Percentiles rank a stretch among this genome's conserved stretches.
phyloP scores from a whole-genome alignment of 2,888 invertebrate species.

The Venusia cambrica region DNA sequence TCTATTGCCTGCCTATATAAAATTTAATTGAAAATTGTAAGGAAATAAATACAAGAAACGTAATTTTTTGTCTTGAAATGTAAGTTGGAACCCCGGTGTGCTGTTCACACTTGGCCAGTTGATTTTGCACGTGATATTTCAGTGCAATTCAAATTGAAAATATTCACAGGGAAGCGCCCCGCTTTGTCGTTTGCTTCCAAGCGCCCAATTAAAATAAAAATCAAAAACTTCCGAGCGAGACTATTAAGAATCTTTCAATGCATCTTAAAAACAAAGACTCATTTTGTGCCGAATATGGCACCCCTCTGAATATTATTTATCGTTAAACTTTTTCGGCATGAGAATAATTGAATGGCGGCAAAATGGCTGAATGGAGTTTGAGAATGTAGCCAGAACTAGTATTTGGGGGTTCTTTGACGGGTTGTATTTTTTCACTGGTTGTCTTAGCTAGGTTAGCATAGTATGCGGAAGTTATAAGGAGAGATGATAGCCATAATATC shows the following conservation, averaged over 20 bases:
- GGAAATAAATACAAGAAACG: too few species aligned
- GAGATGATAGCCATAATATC: too few species aligned
- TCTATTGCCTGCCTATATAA: too few species aligned
- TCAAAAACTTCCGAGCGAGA: constrained; percentile 20
- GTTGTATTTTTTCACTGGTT: too few species aligned
- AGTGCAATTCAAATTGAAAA: constrained; percentile 19
- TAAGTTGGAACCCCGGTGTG: too few species aligned
- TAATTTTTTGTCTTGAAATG: too few species aligned
- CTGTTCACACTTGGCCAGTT: too few species aligned
- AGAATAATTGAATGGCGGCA: constrained; percentile 61
- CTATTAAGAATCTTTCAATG: constrained; percentile 41
- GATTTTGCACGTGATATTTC: constrained; percentile 5
- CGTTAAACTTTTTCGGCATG: constrained; percentile 47
- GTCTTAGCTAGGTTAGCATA: too few species aligned
- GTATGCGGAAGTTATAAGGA: too few species aligned
- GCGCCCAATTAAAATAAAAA: constrained; percentile 24
- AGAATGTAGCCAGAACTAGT: constrained; percentile 28
- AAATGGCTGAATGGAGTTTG: constrained; percentile 28
- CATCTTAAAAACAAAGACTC: constrained; percentile 55
- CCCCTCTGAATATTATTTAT: constrained; percentile 61
- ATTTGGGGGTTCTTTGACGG: constrained; percentile 3
- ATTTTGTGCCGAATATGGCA: constrained; percentile 42
- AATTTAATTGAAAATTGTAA: too few species aligned
- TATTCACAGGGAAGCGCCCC: constrained; percentile 11
- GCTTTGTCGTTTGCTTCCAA: constrained; percentile 7